Evolutionary conservation across 1,140 invertebrate species (phyloP).

Genomic region (Bursaphelenchus mucronatus): DNA sequence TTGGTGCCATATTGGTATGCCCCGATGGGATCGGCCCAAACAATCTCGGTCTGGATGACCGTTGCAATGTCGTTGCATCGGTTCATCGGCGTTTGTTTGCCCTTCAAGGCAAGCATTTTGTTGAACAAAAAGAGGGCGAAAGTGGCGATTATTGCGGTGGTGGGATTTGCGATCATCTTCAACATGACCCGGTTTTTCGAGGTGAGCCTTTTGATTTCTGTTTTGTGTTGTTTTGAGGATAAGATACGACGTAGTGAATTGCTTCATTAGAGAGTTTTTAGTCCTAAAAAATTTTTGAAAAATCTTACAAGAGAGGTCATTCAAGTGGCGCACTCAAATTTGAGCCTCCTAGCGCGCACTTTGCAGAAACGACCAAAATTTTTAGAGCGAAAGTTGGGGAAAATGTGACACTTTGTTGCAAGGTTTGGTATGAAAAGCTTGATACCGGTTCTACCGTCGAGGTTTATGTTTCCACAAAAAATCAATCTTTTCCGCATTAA

Average conservation of each 20-base stretch:
- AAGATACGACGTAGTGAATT: constrained; percentile 11
- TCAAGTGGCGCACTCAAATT: too few species aligned
- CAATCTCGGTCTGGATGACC: constrained; percentile 52
- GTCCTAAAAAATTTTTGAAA: too few species aligned
- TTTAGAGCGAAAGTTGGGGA: too few species aligned
- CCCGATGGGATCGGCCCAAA: constrained; percentile 53
- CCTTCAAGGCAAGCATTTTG: constrained; percentile 40
- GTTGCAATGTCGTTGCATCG: constrained; percentile 44
- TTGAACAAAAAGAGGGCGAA: constrained; percentile 39
- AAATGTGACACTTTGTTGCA: too few species aligned
- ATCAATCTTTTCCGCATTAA: too few species aligned
- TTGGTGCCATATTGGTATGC: constrained; percentile 39
- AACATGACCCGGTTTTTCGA: constrained; percentile 49
- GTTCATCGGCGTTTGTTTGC: constrained; percentile 52
- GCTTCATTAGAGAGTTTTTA: too few species aligned
- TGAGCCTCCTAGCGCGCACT: too few species aligned
- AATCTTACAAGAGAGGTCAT: too few species aligned
- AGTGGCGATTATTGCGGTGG: constrained; percentile 31
- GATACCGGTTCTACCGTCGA: too few species aligned
- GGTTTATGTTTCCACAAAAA: too few species aligned
- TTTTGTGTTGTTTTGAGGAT: constrained; percentile 35
- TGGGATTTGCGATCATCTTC: constrained; percentile 41
- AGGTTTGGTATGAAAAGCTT: too few species aligned
- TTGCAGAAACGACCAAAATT: too few species aligned
- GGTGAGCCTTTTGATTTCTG: constrained; percentile 37